Conservation (phyloP, 2,888 invertebrate species). For the Andrena dorsata region DNA sequence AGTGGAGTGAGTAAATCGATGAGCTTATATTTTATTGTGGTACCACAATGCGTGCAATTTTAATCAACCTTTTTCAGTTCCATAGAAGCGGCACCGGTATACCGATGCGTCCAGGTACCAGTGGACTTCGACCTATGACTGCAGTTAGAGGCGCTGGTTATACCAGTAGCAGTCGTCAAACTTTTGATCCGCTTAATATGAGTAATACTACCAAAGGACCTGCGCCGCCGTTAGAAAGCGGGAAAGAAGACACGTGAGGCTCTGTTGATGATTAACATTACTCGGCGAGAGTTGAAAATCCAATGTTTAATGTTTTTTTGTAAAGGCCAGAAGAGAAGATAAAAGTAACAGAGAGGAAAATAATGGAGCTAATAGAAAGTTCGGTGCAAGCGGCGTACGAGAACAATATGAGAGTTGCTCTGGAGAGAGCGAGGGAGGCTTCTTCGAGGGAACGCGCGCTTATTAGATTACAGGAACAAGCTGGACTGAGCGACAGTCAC, state of each 20-base stretch:
- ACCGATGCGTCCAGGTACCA: constrained; percentile 84
- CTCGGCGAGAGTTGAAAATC: neutral
- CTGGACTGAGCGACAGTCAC: constrained; percentile 94
- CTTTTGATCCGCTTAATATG: constrained; percentile 93
- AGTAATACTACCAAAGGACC: constrained; percentile 85
- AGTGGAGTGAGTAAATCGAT: constrained; percentile 85
- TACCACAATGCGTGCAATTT: neutral
- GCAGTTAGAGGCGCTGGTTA: constrained; percentile 98
- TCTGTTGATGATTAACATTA: constrained; percentile 21
- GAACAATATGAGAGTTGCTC: constrained; percentile 88
- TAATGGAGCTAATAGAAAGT: constrained; percentile 95
- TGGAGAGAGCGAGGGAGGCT: constrained; percentile 98
- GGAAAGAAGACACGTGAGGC: constrained; percentile 92
- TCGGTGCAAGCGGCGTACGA: constrained; percentile 91
- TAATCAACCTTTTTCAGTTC: constrained; percentile 76
- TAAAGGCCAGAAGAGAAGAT: constrained; percentile 95
- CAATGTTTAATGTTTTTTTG: constrained; percentile 13
- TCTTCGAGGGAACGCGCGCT: constrained; percentile 96
- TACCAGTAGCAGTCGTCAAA: constrained; percentile 89
- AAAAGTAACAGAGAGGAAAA: constrained; percentile 94
- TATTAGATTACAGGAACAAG: constrained; percentile 96
- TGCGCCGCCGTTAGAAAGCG: constrained; percentile 89
- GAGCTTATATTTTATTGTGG: neutral
- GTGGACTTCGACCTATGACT: constrained; percentile 93
- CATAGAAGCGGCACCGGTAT: constrained; percentile 83